Evolutionary conservation across 2,113 vertebrate genomes (phyloP).

Genomic region (Spea bombifrons): DNA sequence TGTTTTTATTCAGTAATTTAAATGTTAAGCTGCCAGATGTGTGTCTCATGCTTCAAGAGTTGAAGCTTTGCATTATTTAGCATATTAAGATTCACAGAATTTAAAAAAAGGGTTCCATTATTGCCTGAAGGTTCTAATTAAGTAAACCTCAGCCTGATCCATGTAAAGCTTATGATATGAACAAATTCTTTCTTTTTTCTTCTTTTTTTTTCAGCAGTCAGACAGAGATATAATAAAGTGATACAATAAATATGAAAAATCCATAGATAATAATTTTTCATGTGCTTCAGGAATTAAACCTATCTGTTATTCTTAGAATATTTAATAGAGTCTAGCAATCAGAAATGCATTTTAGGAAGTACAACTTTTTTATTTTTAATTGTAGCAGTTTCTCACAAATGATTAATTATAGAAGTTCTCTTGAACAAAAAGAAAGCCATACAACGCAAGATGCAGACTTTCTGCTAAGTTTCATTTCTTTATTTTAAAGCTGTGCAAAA

Average conservation of each 20-base stretch:
- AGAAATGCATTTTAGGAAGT: slow-evolving; percentile 78
- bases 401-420: slow-evolving; percentile 42
- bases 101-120: slow-evolving; percentile 97
- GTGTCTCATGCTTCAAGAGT: slow-evolving; percentile 99
- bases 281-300: slow-evolving; percentile 91
- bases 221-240: slow-evolving; percentile 85
- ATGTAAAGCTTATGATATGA: slow-evolving; percentile 97
- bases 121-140: slow-evolving; percentile 99
- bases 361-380: slow-evolving; percentile 68
- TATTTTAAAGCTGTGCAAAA: slow-evolving; percentile 54
- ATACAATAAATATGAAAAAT: slow-evolving; percentile 96
- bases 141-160: slow-evolving; percentile 99
- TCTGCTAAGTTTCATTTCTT: slow-evolving; percentile 36
- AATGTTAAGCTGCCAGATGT: slow-evolving; percentile 99
- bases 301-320: slow-evolving; percentile 93
- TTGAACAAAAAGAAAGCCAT: slow-evolving; percentile 21
- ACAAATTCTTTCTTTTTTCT: slow-evolving; percentile 75
- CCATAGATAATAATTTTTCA: slow-evolving; percentile 83
- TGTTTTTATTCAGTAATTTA: slow-evolving; percentile 92
- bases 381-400: slow-evolving; percentile 37
- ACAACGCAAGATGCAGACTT: slow-evolving; percentile 21
- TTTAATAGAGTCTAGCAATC: slow-evolving; percentile 87
- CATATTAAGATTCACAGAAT: slow-evolving; percentile 99
- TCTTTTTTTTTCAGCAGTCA: slow-evolving; percentile 66
- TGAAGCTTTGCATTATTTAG: slow-evolving; percentile 99